Evolutionary conservation across 2,113 vertebrate genomes (phyloP).

Genomic region (Campylomormyrus tamandua): DNA sequence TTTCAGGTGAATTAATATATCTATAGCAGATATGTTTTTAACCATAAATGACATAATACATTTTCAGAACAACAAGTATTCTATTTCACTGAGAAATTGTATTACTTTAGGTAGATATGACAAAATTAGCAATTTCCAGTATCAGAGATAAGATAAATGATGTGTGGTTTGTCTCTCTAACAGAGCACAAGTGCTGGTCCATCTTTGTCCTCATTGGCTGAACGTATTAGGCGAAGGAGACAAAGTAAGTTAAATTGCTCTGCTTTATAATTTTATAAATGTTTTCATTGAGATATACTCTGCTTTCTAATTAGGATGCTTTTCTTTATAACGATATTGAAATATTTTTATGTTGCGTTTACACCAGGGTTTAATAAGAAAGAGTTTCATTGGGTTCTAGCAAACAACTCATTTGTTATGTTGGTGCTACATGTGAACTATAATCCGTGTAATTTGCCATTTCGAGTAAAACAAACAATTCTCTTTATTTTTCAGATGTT

Average conservation of each 20-base stretch:
- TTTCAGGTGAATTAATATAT: not conserved
- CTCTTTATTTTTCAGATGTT: conserved; percentile 27
- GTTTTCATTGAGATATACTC: not conserved
- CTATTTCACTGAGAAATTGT: not conserved
- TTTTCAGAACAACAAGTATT: not conserved
- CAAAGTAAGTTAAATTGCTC: not conserved
- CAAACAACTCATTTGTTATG: not conserved
- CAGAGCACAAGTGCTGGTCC: conserved; percentile 35
- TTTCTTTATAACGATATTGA: not conserved
- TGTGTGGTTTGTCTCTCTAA: not conserved
- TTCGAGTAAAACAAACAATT: not conserved
- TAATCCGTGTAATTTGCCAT: not conserved
- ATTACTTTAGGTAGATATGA: not conserved
- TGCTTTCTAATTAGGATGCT: not conserved
- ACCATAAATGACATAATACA: not conserved
- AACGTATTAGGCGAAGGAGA: not conserved
- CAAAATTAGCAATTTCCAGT: not conserved
- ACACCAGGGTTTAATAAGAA: not conserved
- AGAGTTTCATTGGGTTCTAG: not conserved
- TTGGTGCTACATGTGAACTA: not conserved
- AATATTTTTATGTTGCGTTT: not conserved
- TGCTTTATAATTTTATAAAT: not conserved
- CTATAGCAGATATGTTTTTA: not conserved
- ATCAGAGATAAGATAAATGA: not conserved
- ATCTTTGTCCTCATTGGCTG: not conserved